Evolutionary conservation across 2,797 vertebrate species (phyloP), one percentile per base, ranked within the genome.

Genomic region (Loriculus beryllinus): DNA sequence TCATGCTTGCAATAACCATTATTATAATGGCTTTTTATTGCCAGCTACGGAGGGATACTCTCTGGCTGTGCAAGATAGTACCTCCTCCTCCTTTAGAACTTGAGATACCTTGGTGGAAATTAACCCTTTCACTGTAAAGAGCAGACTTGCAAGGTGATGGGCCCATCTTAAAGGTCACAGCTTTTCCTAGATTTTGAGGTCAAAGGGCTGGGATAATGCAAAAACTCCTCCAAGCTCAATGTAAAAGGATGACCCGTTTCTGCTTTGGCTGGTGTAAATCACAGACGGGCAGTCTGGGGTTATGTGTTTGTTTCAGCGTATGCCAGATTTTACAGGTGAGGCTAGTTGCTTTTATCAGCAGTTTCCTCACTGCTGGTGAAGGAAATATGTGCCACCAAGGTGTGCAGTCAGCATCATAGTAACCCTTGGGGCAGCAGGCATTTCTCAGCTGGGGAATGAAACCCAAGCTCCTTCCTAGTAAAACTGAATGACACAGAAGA

Each of bases 401-500:
- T 11, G 17, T 42, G 67, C 56, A 23, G 29, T 42, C 33, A 40
- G 87, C 56, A 9, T n/a, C 29, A 25, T 0, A 1, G 63, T 16
- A 37, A 42, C 42, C 47, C 51, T 68, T 33, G 33, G 64, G 8
- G 8, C 42, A 31, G 29, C 19, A 57, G 35, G 23, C 10, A 1
- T 47, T 65, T 79, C 37, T 86, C 40, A 4, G 28, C 54, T 76
- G 25, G 42, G 20, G 14, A 14, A 31, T 57, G 43, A 59, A 21
- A 1, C 0, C 1, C 33, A 35, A 33, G 4, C 17, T 45, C 59
- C 23, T 80, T 72, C 0, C 0, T 7, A 51, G 56, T n/a, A 64
- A 62, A 60, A 81, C 22, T 56, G 78, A 59, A 37, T 48, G 35
- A 33, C 49, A 52, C 25, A 26, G 13, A 56, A 69, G 42, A 62